These are phyloP conservation scores for Drosophila sproati DNA, from an alignment of 1,140 invertebrate genomes.

Conservation along the genomic window DNA sequence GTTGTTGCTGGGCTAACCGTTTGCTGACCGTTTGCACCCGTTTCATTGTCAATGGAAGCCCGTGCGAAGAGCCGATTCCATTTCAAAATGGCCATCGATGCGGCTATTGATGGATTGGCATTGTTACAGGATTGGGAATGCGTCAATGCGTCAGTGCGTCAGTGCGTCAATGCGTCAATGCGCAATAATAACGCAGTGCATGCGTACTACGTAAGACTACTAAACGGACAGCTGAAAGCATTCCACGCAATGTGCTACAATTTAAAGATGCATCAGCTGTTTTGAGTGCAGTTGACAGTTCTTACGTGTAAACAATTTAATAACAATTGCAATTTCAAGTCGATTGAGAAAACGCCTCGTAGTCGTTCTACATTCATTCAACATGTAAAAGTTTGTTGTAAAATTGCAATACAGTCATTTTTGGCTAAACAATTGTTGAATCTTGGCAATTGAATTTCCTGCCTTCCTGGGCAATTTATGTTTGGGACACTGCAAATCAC, in stretches of 20 bases:
- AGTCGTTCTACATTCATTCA: no score
- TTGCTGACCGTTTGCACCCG: constrained; percentile 23
- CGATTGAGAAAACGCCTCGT: no score
- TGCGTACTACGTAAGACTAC: background rate
- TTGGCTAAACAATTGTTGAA: no score
- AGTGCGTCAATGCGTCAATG: background rate
- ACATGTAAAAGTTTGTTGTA: no score
- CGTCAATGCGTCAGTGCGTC: constrained; percentile 5
- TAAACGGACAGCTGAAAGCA: background rate
- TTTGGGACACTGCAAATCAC: background rate
- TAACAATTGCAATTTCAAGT: no score
- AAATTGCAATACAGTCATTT: no score
- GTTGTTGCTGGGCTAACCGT: background rate
- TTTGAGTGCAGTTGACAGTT: no score
- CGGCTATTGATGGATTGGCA: constrained; percentile 37
- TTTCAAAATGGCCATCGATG: constrained; percentile 34
- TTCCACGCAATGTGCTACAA: background rate
- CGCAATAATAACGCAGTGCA: background rate
- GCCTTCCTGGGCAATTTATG: no score
- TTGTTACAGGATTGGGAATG: constrained; percentile 39
- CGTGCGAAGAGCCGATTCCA: background rate
- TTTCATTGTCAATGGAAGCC: constrained; percentile 47
- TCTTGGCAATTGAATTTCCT: no score
- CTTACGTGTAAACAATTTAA: no score
- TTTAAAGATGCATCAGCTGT: no score